Conservation (phyloP, 2,888 invertebrate genomes). For the Blera fallax region DNA sequence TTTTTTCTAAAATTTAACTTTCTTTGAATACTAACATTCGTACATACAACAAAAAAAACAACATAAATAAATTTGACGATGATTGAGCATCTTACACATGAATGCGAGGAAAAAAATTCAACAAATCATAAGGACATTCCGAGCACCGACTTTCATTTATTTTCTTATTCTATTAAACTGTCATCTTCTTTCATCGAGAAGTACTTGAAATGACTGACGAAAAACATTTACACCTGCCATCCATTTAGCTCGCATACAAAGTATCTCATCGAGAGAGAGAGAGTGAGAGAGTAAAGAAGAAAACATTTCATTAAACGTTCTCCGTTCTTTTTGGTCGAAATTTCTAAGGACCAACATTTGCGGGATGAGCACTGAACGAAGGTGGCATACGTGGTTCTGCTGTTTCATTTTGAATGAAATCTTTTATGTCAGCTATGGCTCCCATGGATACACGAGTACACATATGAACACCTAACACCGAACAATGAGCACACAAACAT, state of each 20-base stretch:
- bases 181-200: constrained; percentile 28
- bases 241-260: constrained; percentile 24
- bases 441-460: neutral
- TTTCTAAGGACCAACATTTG: constrained; percentile 10
- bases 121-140: constrained; percentile 2
- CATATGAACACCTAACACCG: constrained; percentile 6
- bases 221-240: constrained; percentile 46
- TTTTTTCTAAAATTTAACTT: neutral
- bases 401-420: constrained; percentile 39
- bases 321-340: constrained; percentile 18
- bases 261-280: neutral
- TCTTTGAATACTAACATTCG: neutral
- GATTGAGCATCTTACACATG: constrained; percentile 19
- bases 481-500: neutral
- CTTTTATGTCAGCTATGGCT: constrained; percentile 6
- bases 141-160: constrained; percentile 6
- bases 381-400: neutral
- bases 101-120: neutral
- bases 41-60: no score
- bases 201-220: constrained; percentile 26
- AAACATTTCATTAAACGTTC: constrained; percentile 32
- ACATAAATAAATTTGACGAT: constrained; percentile 23
- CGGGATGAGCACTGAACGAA: neutral
- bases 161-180: constrained; percentile 29
- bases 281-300: no score